A percentile compares a stretch with the other conserved stretches of the same genome.
Conservation (phyloP, 2,113 vertebrate genomes). For the Ceyx cyanopectus region DNA sequence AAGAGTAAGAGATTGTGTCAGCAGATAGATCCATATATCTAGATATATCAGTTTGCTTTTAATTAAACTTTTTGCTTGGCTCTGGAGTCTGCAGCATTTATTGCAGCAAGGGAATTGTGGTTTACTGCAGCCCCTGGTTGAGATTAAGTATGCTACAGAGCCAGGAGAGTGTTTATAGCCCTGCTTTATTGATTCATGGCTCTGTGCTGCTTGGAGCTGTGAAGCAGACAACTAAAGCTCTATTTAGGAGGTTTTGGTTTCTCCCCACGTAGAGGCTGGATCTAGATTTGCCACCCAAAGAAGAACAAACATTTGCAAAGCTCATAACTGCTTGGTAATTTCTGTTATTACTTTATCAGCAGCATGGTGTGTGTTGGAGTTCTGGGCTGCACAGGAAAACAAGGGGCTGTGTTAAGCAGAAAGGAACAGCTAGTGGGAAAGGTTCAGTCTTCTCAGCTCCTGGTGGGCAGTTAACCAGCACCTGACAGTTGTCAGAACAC, state of each 20-base stretch:
- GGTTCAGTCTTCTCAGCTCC: not conserved
- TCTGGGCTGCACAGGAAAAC: not conserved
- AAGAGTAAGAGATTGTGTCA: not conserved
- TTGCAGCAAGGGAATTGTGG: not conserved
- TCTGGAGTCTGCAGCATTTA: conserved; percentile 16
- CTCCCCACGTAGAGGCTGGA: not conserved
- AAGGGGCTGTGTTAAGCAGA: not conserved
- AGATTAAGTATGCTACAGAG: not conserved
- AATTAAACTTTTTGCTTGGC: conserved; percentile 10
- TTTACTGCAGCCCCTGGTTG: not conserved
- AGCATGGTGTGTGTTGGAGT: not conserved
- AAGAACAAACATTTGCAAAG: not conserved
- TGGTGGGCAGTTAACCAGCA: not conserved
- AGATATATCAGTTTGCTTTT: not conserved
- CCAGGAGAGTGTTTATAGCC: not conserved
- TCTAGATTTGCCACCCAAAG: not conserved
- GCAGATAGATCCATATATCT: not conserved
- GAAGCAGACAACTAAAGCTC: not conserved
- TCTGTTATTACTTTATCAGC: not conserved
- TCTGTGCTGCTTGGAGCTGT: not conserved
- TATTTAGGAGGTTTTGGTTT: not conserved
- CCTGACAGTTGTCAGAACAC: not conserved
- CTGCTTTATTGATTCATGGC: not conserved
- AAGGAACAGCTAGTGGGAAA: not conserved
- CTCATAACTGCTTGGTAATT: not conserved